Percentiles rank a stretch among this genome's conserved stretches.
phyloP scores from a whole-genome alignment of 2,113 vertebrate species.

The Hippoglossus stenolepis region DNA sequence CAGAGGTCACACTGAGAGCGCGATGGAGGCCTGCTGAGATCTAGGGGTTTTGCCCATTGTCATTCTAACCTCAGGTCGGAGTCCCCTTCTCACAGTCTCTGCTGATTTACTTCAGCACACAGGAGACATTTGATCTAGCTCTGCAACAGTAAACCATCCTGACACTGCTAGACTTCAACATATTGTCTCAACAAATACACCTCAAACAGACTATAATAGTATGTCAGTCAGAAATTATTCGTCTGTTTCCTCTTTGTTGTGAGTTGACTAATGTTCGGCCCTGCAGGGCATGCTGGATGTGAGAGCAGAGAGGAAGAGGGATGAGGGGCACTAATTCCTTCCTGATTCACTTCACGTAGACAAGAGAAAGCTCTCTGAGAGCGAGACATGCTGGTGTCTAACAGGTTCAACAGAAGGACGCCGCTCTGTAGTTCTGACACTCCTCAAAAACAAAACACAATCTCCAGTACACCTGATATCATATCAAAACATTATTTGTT shows the following conservation, averaged over 20 bases:
- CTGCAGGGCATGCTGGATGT: conserved; percentile 53
- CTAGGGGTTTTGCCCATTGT: conserved; percentile 60
- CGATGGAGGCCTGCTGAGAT: conserved; percentile 62
- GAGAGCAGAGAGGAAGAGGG: conserved; percentile 45
- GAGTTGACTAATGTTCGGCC: conserved; percentile 58
- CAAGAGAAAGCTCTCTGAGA: conserved; percentile 32
- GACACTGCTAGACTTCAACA: conserved; percentile 47
- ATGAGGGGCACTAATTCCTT: conserved; percentile 39
- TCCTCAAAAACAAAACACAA: conserved; percentile 1
- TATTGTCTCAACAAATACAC: conserved; percentile 52
- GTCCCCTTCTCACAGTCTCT: conserved; percentile 49
- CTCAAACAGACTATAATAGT: conserved; percentile 43
- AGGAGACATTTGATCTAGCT: conserved; percentile 68
- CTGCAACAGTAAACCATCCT: conserved; percentile 62
- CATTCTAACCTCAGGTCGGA: conserved; percentile 61
- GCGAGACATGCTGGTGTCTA: conserved; percentile 35
- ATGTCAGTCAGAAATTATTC: conserved; percentile 58
- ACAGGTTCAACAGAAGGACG: conserved; percentile 33
- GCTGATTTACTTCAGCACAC: conserved; percentile 66
- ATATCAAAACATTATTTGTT: conserved; percentile 58
- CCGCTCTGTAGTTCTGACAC: conserved; percentile 12
- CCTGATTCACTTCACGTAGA: conserved; percentile 36
- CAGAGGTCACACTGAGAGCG: conserved; percentile 55
- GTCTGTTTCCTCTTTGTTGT: conserved; percentile 58
- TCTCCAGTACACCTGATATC: conserved; percentile 69